Percentiles rank a stretch among this genome's conserved stretches.
Conservation (phyloP, 64 coral and sea anemone species). For the Pachyseris speciosa region DNA sequence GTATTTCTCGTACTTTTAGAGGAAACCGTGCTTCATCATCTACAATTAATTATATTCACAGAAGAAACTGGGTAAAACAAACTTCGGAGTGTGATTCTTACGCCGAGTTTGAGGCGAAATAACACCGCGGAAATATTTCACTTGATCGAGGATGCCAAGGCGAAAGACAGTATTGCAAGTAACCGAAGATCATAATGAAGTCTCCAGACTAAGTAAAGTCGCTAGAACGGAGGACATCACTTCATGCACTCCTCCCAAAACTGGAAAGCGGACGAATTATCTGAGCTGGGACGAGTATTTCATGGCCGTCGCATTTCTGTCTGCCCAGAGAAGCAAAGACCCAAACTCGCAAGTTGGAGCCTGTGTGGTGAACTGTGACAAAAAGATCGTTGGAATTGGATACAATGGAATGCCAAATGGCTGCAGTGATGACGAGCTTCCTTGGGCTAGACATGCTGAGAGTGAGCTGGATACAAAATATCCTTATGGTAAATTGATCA, state of each 20-base stretch:
- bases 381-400: constrained; percentile 94
- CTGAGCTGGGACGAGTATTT: constrained; percentile 94
- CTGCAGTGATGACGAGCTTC: constrained; percentile 89
- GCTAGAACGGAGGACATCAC: not conserved
- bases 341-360: constrained; percentile 88
- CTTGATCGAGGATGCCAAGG: not conserved
- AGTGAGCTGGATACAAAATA: constrained; percentile 90
- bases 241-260: not conserved
- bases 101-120: no score
- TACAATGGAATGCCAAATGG: constrained; percentile 99
- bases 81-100: no score
- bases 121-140: not conserved
- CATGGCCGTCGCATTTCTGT: constrained; percentile 94
- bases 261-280: constrained; percentile 77
- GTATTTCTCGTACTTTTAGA: no score
- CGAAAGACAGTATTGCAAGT: not conserved
- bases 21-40: no score
- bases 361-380: constrained; percentile 87
- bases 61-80: no score
- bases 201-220: not conserved
- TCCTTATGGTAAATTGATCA: constrained; percentile 69
- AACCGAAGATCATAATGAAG: not conserved
- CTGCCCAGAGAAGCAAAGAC: constrained; percentile 93
- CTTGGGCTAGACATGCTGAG: constrained; percentile 78
- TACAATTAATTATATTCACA: no score